Evolutionary conservation across 2,888 invertebrate species (phyloP), one percentile per base, ranked within the genome.

Genomic region (Stenodera caucasica): DNA sequence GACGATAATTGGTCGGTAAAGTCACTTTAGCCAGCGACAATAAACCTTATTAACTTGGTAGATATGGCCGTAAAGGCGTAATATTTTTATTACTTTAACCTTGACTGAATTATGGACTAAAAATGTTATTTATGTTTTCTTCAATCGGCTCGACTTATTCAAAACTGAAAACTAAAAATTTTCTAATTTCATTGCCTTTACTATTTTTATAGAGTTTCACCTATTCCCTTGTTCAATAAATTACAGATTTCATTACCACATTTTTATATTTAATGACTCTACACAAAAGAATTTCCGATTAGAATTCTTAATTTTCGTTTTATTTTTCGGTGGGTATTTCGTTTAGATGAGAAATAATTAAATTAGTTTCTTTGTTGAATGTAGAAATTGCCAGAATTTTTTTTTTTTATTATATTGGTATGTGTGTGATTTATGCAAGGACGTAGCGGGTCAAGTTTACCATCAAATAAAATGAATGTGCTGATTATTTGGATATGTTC

Each of bases 401-500:
- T 58, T 54, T 14, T 51, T 30, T n/a, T 29, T 50, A 2, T 18
- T 50, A 21, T 50, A 29, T 51, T 30, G 29, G 51, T 32, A 51
- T 15, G 26, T 51, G 23, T 52, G 53, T 54, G 57, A 61, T 61
- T 58, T 58, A 61, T 54, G 61, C 58, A 58, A 57, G 61, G 50
- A 45, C 51, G n/a, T 8, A 51, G 49, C 50, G 50, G 55, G 49
- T 30, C 32, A 33, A 55, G 14, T 49, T 50, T 50, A 35, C 40
- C 49, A 21, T 53, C 29, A n/a, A n/a, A n/a, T 30, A 29, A 60
- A 57, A 56, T 58, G 58, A 52, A 35, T 52, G 57, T 55, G 53
- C 55, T 50, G 55, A 54, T 57, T 62, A 64, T 67, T 68, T 63
- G 63, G 63, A 61, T 57, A 71, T 68, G 69, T 76, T 76, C 75